Conservation (phyloP, 2,797 vertebrate species). For the Synanceia verrucosa region DNA sequence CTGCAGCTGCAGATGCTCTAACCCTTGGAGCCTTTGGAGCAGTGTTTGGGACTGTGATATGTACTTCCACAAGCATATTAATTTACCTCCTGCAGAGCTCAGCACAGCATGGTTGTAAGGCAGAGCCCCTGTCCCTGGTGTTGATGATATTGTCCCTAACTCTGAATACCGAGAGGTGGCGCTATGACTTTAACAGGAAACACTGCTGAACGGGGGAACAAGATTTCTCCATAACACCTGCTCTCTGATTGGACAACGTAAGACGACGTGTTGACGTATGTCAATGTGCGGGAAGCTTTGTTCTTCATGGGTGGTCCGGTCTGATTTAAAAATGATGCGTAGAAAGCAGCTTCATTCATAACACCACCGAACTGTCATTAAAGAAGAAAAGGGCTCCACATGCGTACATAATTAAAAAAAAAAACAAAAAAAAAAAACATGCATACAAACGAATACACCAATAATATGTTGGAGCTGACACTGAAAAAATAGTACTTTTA, state of each 20-base stretch:
- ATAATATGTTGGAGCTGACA: background rate
- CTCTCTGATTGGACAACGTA: slow-evolving; percentile 60
- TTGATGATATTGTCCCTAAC: too few species aligned
- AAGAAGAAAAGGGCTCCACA: background rate
- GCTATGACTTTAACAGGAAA: too few species aligned
- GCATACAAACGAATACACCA: background rate
- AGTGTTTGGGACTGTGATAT: background rate
- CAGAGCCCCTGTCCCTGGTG: too few species aligned
- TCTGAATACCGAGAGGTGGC: too few species aligned
- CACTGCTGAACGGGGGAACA: too few species aligned
- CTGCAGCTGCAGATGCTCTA: too few species aligned
- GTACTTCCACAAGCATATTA: background rate
- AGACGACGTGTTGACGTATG: slow-evolving; percentile 22
- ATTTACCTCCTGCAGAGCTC: background rate
- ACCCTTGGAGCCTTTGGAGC: background rate
- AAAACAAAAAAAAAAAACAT: too few species aligned
- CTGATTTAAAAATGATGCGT: slow-evolving; percentile 7
- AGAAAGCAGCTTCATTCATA: slow-evolving; percentile 47
- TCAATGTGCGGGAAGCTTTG: slow-evolving; percentile 79
- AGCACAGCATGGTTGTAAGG: background rate
- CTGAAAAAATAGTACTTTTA: background rate
- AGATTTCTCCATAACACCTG: too few species aligned
- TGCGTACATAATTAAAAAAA: background rate
- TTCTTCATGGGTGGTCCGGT: slow-evolving; percentile 77
- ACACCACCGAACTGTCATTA: background rate